Evolutionary conservation across 2,888 invertebrate species (phyloP).

Genomic region (Cepaea hortensis): DNA sequence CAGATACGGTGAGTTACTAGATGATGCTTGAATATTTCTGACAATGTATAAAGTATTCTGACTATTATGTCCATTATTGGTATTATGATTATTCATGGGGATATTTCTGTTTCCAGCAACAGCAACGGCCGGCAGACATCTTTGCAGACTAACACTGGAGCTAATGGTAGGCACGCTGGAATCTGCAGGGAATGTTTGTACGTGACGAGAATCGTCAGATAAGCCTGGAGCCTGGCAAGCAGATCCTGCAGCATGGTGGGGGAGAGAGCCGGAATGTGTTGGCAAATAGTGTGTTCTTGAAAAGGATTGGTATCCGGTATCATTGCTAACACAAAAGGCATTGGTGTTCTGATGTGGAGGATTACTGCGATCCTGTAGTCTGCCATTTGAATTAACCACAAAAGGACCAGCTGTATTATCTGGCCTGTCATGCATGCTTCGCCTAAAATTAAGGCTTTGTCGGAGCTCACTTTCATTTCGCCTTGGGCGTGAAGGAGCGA

Average conservation of each 20-base stretch:
- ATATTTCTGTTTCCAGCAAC: neutral
- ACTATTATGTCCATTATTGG: neutral
- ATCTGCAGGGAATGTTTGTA: neutral
- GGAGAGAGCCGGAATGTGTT: neutral
- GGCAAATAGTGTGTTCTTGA: neutral
- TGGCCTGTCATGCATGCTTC: constrained; percentile 13
- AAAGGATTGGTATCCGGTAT: neutral
- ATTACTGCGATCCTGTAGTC: neutral
- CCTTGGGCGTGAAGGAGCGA: neutral
- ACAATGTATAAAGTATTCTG: constrained; percentile 23
- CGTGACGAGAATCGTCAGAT: neutral
- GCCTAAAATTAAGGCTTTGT: neutral
- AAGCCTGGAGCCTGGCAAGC: neutral
- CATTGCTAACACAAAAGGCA: neutral
- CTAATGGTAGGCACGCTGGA: neutral
- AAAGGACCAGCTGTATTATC: neutral
- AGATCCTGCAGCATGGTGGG: neutral
- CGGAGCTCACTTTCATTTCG: neutral
- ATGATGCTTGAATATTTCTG: constrained; percentile 15
- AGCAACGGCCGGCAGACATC: neutral
- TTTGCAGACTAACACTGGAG: neutral
- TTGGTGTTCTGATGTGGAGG: neutral
- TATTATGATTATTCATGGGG: neutral
- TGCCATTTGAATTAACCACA: neutral
- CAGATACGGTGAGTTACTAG: constrained; percentile 13